Percentiles rank a stretch among this genome's conserved stretches.
phyloP scores from a whole-genome alignment of 64 coral and sea anemone species.

The Anthopleura sola region DNA sequence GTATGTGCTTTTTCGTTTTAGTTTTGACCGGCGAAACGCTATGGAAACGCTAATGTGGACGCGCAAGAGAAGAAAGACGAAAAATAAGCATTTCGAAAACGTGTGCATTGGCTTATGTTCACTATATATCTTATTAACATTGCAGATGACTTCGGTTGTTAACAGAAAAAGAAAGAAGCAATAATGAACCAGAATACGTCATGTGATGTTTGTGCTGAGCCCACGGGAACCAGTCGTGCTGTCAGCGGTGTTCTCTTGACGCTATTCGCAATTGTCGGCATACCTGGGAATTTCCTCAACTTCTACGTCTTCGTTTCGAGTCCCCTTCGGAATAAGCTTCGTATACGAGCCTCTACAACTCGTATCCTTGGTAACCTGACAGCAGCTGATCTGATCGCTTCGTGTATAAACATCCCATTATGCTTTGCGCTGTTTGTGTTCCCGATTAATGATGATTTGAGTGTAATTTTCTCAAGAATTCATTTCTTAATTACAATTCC shows the following conservation, averaged over 20 bases:
- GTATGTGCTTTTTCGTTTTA: too few relatives aligned
- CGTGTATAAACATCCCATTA: conserved; percentile 16
- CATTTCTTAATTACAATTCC: conserved; percentile 16
- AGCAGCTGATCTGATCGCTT: conserved; percentile 19
- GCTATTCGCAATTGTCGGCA: conserved; percentile 10
- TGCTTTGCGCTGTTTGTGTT: conserved; percentile 13
- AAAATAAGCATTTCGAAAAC: too few relatives aligned
- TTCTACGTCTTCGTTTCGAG: conserved; percentile 16
- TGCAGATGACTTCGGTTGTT: not conserved
- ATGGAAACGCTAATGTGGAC: too few relatives aligned
- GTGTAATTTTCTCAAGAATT: not conserved
- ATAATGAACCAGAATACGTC: not conserved
- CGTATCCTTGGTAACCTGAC: conserved; percentile 33
- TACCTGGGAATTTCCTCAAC: conserved; percentile 3
- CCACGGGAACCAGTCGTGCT: not conserved
- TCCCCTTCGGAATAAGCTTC: conserved; percentile 11
- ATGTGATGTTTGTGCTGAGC: not conserved
- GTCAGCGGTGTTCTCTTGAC: conserved; percentile 8
- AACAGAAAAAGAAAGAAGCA: not conserved
- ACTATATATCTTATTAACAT: not conserved
- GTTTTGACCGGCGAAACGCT: too few relatives aligned
- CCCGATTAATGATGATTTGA: not conserved
- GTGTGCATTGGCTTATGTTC: not conserved
- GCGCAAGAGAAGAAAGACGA: too few relatives aligned
- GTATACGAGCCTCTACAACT: conserved; percentile 4